Evolutionary conservation across 2,888 invertebrate species (phyloP).

Genomic region (Nycteola revayana): DNA sequence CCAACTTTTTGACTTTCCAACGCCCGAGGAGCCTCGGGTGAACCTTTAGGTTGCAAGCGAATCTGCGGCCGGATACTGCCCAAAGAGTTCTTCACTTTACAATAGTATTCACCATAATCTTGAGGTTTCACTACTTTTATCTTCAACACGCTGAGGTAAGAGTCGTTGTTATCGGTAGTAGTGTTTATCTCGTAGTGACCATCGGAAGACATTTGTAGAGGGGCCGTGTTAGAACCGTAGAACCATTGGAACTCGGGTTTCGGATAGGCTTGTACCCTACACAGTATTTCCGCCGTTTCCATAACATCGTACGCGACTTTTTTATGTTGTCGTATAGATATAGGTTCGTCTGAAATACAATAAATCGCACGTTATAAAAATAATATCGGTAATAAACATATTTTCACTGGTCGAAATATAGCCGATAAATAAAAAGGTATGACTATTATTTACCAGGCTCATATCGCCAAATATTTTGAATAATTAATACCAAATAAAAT

Average conservation of each 20-base stretch:
- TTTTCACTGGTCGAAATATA: too few species aligned
- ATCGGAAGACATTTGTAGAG: slow-evolving; percentile 89
- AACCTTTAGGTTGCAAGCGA: slow-evolving; percentile 91
- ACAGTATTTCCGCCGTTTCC: slow-evolving; percentile 93
- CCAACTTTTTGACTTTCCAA: slow-evolving; percentile 88
- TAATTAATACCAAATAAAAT: too few species aligned
- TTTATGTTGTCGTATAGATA: slow-evolving; percentile 91
- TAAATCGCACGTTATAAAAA: too few species aligned
- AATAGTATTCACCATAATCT: slow-evolving; percentile 96
- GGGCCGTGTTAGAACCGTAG: slow-evolving; percentile 88
- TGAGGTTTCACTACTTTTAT: slow-evolving; percentile 88
- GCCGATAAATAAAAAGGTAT: too few species aligned
- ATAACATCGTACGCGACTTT: slow-evolving; percentile 93
- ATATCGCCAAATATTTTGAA: too few species aligned
- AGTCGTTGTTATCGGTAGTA: slow-evolving; percentile 90
- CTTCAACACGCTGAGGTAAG: slow-evolving; percentile 89
- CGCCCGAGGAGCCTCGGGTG: slow-evolving; percentile 91
- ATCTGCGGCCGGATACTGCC: slow-evolving; percentile 90
- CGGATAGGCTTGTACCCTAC: slow-evolving; percentile 95
- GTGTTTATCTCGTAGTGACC: slow-evolving; percentile 93
- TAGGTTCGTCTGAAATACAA: slow-evolving; percentile 87
- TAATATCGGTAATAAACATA: too few species aligned
- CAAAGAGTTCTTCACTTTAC: slow-evolving; percentile 91
- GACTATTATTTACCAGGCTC: too few species aligned
- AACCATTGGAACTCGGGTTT: slow-evolving; percentile 97